These are phyloP conservation scores for Cryptosula pallasiana DNA, from an alignment of 2,888 invertebrate genomes.

Conservation along the genomic window DNA sequence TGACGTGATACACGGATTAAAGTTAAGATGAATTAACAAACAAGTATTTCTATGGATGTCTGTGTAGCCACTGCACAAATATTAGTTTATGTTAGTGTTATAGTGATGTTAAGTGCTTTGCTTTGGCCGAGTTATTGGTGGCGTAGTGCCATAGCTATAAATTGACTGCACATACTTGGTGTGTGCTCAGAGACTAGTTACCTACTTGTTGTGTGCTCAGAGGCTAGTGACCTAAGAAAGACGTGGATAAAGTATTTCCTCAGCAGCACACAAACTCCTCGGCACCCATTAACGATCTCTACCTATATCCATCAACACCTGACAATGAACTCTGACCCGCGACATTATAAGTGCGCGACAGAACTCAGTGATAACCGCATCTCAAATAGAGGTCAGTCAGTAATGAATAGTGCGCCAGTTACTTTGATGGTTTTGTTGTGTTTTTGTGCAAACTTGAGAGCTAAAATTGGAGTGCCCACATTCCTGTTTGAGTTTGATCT, in stretches of 20 bases:
- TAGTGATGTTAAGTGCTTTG: background rate
- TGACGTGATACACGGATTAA: background rate
- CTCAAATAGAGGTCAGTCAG: background rate
- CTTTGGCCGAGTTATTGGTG: background rate
- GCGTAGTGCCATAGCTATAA: too few relatives aligned
- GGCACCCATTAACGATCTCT: background rate
- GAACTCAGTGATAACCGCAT: constrained; percentile 3
- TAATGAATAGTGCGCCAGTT: background rate
- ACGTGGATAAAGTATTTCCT: background rate
- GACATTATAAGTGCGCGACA: background rate
- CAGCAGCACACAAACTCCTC: background rate
- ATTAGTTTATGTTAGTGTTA: background rate
- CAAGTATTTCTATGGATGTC: too few relatives aligned
- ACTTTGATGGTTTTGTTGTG: background rate
- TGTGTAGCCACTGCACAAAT: background rate
- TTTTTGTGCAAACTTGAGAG: too few relatives aligned
- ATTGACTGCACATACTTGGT: too few relatives aligned
- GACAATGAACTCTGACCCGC: background rate
- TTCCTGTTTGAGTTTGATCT: too few relatives aligned
- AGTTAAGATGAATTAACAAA: background rate
- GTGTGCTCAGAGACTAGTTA: too few relatives aligned
- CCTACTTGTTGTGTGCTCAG: too few relatives aligned
- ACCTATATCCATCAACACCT: background rate
- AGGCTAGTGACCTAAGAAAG: background rate
- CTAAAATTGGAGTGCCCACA: too few relatives aligned